Evolutionary conservation across 2,888 invertebrate species (phyloP).

Genomic region (Buathra laborator): DNA sequence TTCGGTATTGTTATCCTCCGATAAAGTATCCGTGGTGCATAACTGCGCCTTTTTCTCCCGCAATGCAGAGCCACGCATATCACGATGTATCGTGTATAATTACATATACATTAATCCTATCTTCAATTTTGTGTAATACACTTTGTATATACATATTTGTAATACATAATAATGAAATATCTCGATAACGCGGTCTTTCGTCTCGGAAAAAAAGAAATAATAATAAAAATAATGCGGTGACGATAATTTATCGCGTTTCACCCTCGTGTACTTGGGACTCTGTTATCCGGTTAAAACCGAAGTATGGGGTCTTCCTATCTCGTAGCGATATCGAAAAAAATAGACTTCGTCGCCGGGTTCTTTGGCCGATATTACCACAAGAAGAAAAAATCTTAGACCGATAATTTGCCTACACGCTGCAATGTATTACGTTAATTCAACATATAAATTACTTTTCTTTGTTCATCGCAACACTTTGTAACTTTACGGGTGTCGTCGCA

Average conservation of each 20-base stretch:
- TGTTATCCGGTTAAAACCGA: constrained; percentile 71
- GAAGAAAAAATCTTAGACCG: constrained; percentile 11
- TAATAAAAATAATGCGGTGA: background rate
- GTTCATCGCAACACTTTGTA: background rate
- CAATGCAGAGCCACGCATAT: no score
- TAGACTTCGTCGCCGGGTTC: background rate
- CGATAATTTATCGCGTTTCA: constrained; percentile 67
- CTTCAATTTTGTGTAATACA: background rate
- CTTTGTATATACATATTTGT: no score
- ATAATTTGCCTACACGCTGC: background rate
- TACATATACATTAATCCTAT: background rate
- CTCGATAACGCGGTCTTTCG: background rate
- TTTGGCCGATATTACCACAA: constrained; percentile 1
- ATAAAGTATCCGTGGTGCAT: no score
- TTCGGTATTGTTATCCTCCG: no score
- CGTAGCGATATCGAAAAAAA: constrained; percentile 37
- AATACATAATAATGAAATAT: background rate
- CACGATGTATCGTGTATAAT: background rate
- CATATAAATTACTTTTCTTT: background rate
- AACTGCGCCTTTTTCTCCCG: constrained; percentile 12
- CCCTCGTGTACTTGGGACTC: constrained; percentile 12
- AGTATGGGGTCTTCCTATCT: constrained; percentile 60
- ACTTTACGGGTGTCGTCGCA: background rate
- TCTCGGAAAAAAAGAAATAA: no score
- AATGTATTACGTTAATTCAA: background rate